These are phyloP conservation scores for Calameuta pallipes DNA, from an alignment of 2,888 invertebrate species.

Conservation along the genomic window DNA sequence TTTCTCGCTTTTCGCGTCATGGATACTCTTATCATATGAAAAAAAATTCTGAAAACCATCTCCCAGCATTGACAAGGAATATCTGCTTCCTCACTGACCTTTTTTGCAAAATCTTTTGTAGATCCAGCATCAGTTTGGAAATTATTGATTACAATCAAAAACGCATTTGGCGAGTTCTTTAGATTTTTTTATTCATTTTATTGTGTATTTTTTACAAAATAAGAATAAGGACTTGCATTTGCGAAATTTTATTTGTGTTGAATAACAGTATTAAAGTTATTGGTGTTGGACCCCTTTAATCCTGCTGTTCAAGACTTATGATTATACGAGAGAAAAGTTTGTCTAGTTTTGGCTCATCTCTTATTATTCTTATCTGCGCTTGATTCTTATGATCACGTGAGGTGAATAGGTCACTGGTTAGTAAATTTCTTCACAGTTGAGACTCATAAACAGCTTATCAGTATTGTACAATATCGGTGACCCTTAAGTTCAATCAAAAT, in stretches of 20 bases:
- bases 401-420: conserved; percentile 43
- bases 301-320: neutral
- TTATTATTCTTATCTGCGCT: neutral
- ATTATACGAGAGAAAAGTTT: neutral
- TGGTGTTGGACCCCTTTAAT: neutral
- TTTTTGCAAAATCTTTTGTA: neutral
- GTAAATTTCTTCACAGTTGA: conserved; percentile 21
- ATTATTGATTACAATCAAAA: neutral
- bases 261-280: neutral
- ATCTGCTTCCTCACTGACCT: neutral
- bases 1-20: neutral
- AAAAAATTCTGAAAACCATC: neutral
- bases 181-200: neutral
- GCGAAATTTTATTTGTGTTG: neutral
- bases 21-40: neutral
- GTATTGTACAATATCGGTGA: conserved; percentile 36
- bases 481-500: conserved; percentile 24
- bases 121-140: neutral
- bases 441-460: conserved; percentile 33
- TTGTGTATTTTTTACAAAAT: neutral
- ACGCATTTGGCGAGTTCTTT: neutral
- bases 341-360: neutral
- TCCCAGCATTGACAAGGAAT: neutral
- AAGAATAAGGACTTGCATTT: neutral
- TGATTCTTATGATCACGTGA: conserved; percentile 47